A percentile compares a stretch with the other conserved stretches of the same genome.
Conservation (phyloP, 2,797 vertebrate species). For the Xiphorhynchus erythropygius region DNA sequence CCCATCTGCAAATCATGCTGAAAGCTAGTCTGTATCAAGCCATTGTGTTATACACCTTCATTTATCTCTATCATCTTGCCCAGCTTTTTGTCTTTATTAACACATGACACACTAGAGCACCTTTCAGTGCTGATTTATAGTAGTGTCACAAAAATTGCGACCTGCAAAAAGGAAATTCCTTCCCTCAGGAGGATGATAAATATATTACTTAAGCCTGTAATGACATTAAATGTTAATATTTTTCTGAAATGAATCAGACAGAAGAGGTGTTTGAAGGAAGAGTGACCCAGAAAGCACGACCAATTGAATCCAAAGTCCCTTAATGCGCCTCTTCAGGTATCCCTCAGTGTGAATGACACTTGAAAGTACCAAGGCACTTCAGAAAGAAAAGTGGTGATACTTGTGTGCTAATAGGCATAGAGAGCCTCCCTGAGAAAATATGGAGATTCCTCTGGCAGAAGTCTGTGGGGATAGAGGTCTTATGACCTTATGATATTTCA, state of each 20-base stretch:
- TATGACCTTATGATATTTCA: neutral
- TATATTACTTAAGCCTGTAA: slow-evolving; percentile 4
- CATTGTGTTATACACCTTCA: neutral
- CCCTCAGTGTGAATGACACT: neutral
- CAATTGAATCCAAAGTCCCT: neutral
- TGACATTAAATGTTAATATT: slow-evolving; percentile 33
- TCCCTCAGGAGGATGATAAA: slow-evolving; percentile 20
- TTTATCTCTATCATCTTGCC: slow-evolving; percentile 20
- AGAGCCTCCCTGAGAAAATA: neutral
- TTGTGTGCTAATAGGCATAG: neutral
- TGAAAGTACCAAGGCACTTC: neutral
- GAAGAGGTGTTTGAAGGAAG: slow-evolving; percentile 12
- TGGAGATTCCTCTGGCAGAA: neutral
- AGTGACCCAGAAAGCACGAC: neutral
- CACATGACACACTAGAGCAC: neutral
- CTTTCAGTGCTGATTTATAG: slow-evolving; percentile 34
- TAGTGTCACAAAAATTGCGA: neutral
- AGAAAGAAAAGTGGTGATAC: neutral
- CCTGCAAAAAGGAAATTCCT: neutral
- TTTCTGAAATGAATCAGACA: slow-evolving; percentile 10
- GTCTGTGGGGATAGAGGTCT: neutral
- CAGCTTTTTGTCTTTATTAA: slow-evolving; percentile 38
- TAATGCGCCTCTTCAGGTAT: slow-evolving; percentile 3
- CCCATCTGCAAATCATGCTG: neutral
- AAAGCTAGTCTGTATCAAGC: neutral